Conservation (phyloP, 2,888 invertebrate species). For the Tuberolachnus salignus region DNA sequence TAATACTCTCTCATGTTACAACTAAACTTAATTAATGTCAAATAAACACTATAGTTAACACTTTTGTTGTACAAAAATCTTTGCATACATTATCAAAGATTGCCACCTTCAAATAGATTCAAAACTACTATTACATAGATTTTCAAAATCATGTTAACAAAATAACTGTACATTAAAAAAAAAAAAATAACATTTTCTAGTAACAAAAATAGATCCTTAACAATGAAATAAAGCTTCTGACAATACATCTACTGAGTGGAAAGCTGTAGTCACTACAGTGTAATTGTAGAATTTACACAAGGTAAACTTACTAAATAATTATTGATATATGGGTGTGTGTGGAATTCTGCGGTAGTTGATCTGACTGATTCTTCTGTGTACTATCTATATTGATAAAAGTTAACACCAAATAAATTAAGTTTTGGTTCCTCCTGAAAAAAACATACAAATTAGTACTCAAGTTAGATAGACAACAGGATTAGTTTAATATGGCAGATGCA, state of each 20-base stretch:
- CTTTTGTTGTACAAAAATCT: not conserved
- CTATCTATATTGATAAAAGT: constrained; percentile 1
- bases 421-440: not conserved
- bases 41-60: not conserved
- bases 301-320: constrained; percentile 29
- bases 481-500: too few relatives aligned
- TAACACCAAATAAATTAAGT: not conserved
- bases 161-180: not conserved
- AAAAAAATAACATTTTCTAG: not conserved
- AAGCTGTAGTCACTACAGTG: not conserved
- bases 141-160: not conserved
- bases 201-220: not conserved
- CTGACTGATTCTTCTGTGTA: not conserved
- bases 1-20: not conserved
- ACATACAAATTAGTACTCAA: not conserved
- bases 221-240: not conserved
- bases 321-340: not conserved
- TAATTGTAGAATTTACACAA: not conserved
- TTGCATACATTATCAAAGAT: not conserved
- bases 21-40: not conserved
- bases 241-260: not conserved
- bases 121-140: not conserved
- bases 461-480: too few relatives aligned
- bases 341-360: not conserved
- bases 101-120: not conserved